Evolutionary conservation across 2,888 invertebrate species (phyloP).

Genomic region (Brassicogethes aeneus): DNA sequence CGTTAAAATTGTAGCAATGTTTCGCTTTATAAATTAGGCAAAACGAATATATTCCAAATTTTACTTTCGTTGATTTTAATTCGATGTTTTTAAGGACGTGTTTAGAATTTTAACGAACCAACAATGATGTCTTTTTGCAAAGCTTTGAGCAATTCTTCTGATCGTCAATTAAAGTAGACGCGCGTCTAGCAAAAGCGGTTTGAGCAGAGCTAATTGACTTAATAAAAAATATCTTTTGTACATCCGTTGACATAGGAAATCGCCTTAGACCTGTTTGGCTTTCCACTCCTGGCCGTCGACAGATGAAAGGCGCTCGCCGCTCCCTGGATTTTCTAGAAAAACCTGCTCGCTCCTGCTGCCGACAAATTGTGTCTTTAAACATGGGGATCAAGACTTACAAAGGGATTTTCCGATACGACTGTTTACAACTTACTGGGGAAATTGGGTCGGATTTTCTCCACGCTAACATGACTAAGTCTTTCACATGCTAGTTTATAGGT

Average conservation of each 20-base stretch:
- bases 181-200: background rate
- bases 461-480: background rate
- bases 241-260: conserved; percentile 18
- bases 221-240: conserved; percentile 15
- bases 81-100: too few relatives aligned
- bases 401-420: conserved; percentile 10
- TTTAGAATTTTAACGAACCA: too few relatives aligned
- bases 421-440: background rate
- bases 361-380: conserved; percentile 4
- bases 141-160: too few relatives aligned
- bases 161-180: background rate
- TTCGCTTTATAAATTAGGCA: too few relatives aligned
- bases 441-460: background rate
- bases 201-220: background rate
- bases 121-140: too few relatives aligned
- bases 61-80: too few relatives aligned
- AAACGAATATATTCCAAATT: too few relatives aligned
- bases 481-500: too few relatives aligned
- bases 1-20: too few relatives aligned
- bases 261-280: conserved; percentile 17
- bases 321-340: background rate
- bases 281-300: conserved; percentile 16
- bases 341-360: background rate
- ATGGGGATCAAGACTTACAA: conserved; percentile 12
- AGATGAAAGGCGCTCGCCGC: conserved; percentile 3